Conservation (phyloP, 1,140 invertebrate species). For the Sinella curviseta region DNA sequence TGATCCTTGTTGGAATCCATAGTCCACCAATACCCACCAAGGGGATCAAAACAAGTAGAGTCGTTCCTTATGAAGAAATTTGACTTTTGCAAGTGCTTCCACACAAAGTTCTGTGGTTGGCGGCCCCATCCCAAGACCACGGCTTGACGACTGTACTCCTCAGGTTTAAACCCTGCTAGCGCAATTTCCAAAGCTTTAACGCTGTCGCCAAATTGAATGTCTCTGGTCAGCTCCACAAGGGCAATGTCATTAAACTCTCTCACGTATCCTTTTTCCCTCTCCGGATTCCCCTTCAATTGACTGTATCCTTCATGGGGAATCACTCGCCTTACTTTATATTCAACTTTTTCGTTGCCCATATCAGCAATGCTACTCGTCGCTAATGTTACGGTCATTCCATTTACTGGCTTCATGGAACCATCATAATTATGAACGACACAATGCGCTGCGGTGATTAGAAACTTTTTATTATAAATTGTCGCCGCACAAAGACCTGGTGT, state of each 20-base stretch:
- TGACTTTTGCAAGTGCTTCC: background rate
- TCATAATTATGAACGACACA: background rate
- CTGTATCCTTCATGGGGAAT: background rate
- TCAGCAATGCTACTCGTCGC: background rate
- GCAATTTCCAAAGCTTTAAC: background rate
- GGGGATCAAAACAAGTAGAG: background rate
- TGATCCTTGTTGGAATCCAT: background rate
- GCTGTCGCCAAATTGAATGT: background rate
- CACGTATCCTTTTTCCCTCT: background rate
- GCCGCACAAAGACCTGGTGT: background rate
- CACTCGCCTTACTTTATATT: background rate
- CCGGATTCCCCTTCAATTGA: background rate
- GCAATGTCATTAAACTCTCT: constrained; percentile 3
- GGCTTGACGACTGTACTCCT: background rate
- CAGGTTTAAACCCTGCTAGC: background rate
- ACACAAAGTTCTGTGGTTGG: background rate
- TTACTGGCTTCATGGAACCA: background rate
- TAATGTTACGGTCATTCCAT: background rate
- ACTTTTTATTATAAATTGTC: constrained; percentile 5
- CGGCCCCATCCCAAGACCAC: background rate
- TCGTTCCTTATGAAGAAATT: background rate
- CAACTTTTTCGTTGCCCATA: background rate
- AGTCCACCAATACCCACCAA: background rate
- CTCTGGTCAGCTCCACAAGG: background rate
- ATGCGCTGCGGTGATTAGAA: background rate